These are phyloP conservation scores for Pegoplata infirma DNA, from an alignment of 2,888 invertebrate genomes.

Conservation along the genomic window DNA sequence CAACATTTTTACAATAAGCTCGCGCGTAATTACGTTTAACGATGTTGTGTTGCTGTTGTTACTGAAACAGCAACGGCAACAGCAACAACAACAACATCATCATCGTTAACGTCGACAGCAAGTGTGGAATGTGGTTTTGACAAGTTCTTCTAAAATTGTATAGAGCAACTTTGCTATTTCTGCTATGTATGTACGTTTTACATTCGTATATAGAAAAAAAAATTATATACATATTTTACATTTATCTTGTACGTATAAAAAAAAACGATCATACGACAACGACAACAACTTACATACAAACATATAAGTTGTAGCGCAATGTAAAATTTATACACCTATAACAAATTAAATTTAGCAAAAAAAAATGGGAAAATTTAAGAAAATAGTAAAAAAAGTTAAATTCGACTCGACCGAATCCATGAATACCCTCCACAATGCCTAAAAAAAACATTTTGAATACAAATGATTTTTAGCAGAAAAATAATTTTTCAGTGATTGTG, in stretches of 20 bases:
- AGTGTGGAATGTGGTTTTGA: constrained; percentile 76
- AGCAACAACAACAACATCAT: constrained; percentile 59
- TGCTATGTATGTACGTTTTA: constrained; percentile 44
- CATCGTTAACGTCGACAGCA: constrained; percentile 56
- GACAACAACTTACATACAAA: no score
- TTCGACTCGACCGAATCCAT: no score
- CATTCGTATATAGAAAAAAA: background rate
- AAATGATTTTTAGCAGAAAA: no score
- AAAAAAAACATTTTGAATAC: no score
- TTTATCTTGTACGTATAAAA: constrained; percentile 22
- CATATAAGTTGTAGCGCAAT: constrained; percentile 8
- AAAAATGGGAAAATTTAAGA: background rate
- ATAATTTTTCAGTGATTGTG: no score
- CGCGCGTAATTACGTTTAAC: constrained; percentile 57
- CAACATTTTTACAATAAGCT: constrained; percentile 47
- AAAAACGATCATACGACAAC: constrained; percentile 36
- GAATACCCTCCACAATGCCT: no score
- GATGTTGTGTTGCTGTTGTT: constrained; percentile 34
- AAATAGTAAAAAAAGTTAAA: no score
- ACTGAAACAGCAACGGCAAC: constrained; percentile 47
- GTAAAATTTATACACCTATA: no score
- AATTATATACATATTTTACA: constrained; percentile 34
- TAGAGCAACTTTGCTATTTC: constrained; percentile 71
- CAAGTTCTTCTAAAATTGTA: constrained; percentile 77
- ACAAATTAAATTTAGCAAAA: background rate